phyloP scores from a whole-genome alignment of 2,888 invertebrate species.

The Apeira syringaria region DNA sequence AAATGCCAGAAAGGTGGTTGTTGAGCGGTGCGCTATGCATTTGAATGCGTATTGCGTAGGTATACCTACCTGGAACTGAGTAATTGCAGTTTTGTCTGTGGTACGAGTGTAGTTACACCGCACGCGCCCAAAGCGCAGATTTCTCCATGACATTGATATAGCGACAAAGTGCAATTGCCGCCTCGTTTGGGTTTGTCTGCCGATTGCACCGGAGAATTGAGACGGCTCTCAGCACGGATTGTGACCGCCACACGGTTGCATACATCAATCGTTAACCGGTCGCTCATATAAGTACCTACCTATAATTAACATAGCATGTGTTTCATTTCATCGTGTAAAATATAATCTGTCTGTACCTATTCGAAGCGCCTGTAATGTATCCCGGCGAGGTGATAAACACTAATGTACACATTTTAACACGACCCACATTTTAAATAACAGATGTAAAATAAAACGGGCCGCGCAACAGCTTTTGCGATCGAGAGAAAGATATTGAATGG shows the following conservation, averaged over 20 bases:
- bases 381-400: slow-evolving; percentile 24
- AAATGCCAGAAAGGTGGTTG: slow-evolving; percentile 17
- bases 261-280: slow-evolving; percentile 21
- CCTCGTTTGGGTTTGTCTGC: slow-evolving; percentile 45
- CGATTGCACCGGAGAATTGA: slow-evolving; percentile 61
- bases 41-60: slow-evolving; percentile 46
- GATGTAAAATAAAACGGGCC: slow-evolving; percentile 27
- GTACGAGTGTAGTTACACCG: slow-evolving; percentile 50
- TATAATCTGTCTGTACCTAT: slow-evolving; percentile 9
- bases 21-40: slow-evolving; percentile 46
- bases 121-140: slow-evolving; percentile 64
- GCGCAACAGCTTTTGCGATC: slow-evolving; percentile 28
- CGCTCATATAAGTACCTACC: no score
- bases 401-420: slow-evolving; percentile 33
- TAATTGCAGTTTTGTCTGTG: slow-evolving; percentile 54
- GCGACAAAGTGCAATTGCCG: slow-evolving; percentile 59
- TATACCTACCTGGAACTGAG: slow-evolving; percentile 33
- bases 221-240: slow-evolving; percentile 30
- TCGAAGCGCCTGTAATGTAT: slow-evolving; percentile 18
- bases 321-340: slow-evolving; percentile 17
- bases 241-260: slow-evolving; percentile 27
- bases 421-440: slow-evolving; percentile 36
- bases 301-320: slow-evolving; percentile 19
- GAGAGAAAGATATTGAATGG: slow-evolving; percentile 28
- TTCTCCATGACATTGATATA: slow-evolving; percentile 76